Evolutionary conservation across 2,113 vertebrate genomes (phyloP).

Genomic region (Abramis brama): DNA sequence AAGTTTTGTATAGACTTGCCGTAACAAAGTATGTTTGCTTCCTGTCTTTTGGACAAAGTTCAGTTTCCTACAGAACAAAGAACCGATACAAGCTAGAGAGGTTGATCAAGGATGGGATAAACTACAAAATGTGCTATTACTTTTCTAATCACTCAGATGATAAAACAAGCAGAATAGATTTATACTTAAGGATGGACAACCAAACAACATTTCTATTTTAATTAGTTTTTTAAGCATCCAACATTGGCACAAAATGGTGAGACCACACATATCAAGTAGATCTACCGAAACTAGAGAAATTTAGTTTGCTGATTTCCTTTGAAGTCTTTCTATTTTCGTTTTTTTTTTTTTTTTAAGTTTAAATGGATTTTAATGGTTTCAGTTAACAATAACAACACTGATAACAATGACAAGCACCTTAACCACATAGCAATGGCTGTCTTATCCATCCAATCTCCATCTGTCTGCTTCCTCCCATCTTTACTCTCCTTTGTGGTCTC

Average conservation of each 20-base stretch:
- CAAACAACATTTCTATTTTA: too few relatives aligned
- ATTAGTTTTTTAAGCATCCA: conserved; percentile 76
- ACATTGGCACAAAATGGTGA: conserved; percentile 94
- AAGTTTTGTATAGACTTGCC: background rate
- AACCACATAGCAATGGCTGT: background rate
- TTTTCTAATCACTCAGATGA: background rate
- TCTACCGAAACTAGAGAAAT: background rate
- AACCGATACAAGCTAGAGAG: background rate
- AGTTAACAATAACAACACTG: background rate
- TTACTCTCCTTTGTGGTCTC: background rate
- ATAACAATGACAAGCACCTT: background rate
- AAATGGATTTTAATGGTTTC: background rate
- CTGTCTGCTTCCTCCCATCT: background rate
- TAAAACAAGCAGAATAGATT: background rate
- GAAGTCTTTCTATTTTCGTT: background rate
- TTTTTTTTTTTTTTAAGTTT: background rate
- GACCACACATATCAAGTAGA: conserved; percentile 37
- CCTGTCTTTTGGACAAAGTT: background rate
- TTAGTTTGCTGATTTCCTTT: background rate
- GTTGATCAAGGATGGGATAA: background rate
- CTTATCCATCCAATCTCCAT: background rate
- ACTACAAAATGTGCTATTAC: background rate
- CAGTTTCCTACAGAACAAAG: background rate
- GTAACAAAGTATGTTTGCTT: background rate
- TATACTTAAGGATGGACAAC: background rate